These are phyloP conservation scores for Abscondita cerata DNA, from an alignment of 2,888 invertebrate genomes.

Conservation along the genomic window DNA sequence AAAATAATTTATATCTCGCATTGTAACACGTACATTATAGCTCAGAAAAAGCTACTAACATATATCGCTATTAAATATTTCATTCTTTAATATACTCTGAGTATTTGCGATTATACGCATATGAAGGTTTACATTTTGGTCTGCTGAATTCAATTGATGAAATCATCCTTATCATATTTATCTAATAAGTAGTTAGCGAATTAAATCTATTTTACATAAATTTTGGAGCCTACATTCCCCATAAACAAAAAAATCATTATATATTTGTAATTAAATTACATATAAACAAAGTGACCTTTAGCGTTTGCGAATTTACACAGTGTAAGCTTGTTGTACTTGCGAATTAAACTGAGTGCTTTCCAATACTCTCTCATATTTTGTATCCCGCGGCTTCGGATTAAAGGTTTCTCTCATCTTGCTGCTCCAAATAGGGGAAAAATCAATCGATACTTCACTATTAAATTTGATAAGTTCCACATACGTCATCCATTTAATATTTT, in stretches of 20 bases:
- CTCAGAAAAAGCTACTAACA: too few species aligned
- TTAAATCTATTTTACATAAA: constrained; percentile 2
- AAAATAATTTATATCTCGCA: too few species aligned
- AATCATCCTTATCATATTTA: constrained; percentile 5
- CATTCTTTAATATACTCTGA: too few species aligned
- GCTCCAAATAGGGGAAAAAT: constrained; percentile 25
- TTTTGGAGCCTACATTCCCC: too few species aligned
- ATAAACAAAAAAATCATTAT: too few species aligned
- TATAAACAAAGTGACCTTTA: constrained; percentile 21
- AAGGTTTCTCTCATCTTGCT: constrained; percentile 29
- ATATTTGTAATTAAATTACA: too few species aligned
- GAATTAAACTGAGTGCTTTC: constrained; percentile 44
- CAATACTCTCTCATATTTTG: constrained; percentile 38
- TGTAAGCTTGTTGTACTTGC: constrained; percentile 42
- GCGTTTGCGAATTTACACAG: constrained; percentile 33
- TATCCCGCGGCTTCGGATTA: constrained; percentile 33
- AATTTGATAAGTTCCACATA: constrained; percentile 6
- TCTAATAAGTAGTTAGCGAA: background rate
- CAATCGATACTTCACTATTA: constrained; percentile 7
- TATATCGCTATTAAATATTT: too few species aligned
- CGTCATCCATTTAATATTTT: background rate
- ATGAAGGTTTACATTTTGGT: background rate
- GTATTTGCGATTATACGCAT: too few species aligned
- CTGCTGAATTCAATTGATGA: constrained; percentile 1
- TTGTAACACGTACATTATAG: too few species aligned